Percentiles rank a stretch among this genome's conserved stretches.
Evolutionary conservation across 2,113 vertebrate species (phyloP).

Genomic region (Suncus etruscus): DNA sequence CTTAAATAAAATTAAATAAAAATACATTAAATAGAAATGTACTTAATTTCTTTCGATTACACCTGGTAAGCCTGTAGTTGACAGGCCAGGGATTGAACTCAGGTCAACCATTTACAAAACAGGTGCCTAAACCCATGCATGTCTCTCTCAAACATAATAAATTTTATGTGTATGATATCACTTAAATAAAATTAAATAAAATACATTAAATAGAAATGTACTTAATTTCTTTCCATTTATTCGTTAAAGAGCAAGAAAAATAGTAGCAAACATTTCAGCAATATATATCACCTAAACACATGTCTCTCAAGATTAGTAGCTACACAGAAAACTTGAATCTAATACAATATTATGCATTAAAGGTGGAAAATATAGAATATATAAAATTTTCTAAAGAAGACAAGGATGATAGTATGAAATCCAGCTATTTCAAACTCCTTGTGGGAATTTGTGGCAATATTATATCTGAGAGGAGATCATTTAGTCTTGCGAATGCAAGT

Average conservation of each 20-base stretch:
- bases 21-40: no score
- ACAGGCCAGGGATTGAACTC: no score
- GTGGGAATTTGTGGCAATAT: conserved; percentile 76
- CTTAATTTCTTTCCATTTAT: background rate
- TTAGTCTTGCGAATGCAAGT: conserved; percentile 72
- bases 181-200: background rate
- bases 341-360: background rate
- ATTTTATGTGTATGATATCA: background rate
- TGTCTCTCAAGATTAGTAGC: background rate
- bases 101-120: no score
- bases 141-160: background rate
- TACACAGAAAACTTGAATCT: background rate
- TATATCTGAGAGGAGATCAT: conserved; percentile 82
- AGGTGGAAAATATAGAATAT: background rate
- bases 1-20: background rate
- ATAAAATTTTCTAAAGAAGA: conserved; percentile 17
- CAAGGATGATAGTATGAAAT: background rate
- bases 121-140: no score
- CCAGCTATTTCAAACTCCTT: conserved; percentile 8
- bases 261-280: background rate
- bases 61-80: no score
- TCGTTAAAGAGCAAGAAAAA: background rate
- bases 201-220: background rate
- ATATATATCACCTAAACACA: background rate
- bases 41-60: background rate